Base-by-base conservation (phyloP, 2,113 vertebrate genomes). In the Phrynosoma platyrhinos region DNA sequence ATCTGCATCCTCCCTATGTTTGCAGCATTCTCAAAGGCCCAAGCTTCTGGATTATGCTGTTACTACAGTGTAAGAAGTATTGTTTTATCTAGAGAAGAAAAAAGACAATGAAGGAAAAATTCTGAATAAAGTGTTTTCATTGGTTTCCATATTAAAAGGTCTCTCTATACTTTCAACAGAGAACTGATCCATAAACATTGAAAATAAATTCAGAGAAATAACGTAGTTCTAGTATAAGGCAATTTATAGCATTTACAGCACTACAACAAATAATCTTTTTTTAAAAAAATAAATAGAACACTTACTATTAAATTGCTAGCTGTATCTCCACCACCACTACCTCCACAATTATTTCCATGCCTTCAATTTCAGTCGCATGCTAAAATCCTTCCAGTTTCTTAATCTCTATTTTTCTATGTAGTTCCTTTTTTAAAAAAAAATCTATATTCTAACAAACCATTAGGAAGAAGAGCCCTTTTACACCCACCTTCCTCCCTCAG, bases 391-490 rank as follows among this genome's bases (percentile, higher is more conserved):
- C 21, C 86, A 36, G 42, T 1, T 89, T 40, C 66, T 91, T 86
- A 80, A 82, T 12, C 81, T 79, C 36, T 5, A 53, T 81, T 86
- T 81, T 91, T 91, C 90, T 77, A 20, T 89, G 20, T 68, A 27
- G 21, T 68, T 68, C 7, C 20, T 25, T 68, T 20, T 64, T 64
- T 12, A n/a, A 36, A 62, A 16, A 79, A 79, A 69, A 83, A 92
- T 82, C n/a, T 25, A 0, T 84, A 53, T 7, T 82, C 7, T 77
- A 62, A 88, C 36, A 92, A 92, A 91, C 74, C 7, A 87, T 89
- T n/a, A 83, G 14, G 21, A 2, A 82, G 9, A 94, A 87, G 6
- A 76, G 12, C 23, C 36, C 40, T 88, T 83, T 85, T 88, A 10
- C 12, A 40, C 21, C 64, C 64, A n/a, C 72, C 53, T 42, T 16